phyloP scores from a whole-genome alignment of 2,888 invertebrate genomes.

The Loripinus fragilis region DNA sequence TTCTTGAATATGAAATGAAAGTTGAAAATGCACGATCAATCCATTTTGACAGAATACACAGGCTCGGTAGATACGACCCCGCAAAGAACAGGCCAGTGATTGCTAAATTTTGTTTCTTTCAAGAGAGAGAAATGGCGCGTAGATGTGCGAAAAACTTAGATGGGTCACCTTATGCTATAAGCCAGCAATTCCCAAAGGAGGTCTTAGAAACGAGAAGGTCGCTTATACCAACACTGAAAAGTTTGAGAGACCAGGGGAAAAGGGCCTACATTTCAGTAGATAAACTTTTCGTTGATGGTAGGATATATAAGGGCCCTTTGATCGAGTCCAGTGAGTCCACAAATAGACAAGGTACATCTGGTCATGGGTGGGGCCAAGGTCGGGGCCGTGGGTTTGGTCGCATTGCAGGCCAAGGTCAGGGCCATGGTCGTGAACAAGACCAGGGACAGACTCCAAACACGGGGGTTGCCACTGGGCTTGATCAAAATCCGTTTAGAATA shows the following conservation, averaged over 20 bases:
- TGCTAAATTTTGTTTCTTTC: constrained; percentile 3
- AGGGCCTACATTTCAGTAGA: background rate
- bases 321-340: background rate
- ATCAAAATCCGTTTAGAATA: no score
- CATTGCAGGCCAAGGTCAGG: background rate
- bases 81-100: background rate
- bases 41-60: background rate
- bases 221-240: no score
- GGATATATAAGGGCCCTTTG: background rate
- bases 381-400: background rate
- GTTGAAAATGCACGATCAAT: no score
- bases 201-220: no score
- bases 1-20: no score
- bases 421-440: background rate
- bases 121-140: background rate
- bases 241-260: background rate
- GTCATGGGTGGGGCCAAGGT: background rate
- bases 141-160: background rate
- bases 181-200: no score
- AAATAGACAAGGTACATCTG: background rate
- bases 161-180: background rate
- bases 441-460: background rate
- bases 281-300: background rate
- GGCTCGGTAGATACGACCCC: background rate
- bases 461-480: background rate